Conservation (phyloP, 1,140 invertebrate genomes). For the Aphidius ervi region DNA sequence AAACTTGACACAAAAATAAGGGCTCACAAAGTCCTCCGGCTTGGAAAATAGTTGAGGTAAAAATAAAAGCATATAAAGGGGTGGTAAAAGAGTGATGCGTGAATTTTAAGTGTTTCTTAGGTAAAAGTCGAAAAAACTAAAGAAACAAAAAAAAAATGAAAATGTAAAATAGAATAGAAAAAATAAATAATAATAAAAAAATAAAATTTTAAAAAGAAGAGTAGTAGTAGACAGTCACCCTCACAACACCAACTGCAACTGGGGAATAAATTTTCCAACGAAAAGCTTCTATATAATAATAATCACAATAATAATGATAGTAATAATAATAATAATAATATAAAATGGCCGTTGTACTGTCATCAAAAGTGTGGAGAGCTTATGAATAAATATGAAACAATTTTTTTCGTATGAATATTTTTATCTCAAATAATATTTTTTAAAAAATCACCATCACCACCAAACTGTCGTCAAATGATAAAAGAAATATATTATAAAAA, state of each 20-base stretch:
- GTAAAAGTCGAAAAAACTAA: conserved; percentile 1
- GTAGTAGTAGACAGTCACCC: too few species aligned
- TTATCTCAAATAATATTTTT: conserved; percentile 3
- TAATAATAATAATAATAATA: too few species aligned
- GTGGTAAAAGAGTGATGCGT: conserved; percentile 36
- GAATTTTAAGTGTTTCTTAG: conserved; percentile 29
- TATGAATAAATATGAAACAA: conserved; percentile 40
- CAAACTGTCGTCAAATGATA: too few species aligned
- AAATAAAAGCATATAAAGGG: conserved; percentile 23
- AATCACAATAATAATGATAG: too few species aligned
- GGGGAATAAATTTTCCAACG: conserved; percentile 34
- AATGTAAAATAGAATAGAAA: too few species aligned
- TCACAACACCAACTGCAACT: conserved; percentile 8
- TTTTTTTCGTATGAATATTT: conserved; percentile 39
- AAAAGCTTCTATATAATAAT: conserved; percentile 29
- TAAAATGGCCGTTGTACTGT: conserved; percentile 27
- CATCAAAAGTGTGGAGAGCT: conserved; percentile 34
- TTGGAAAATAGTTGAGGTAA: conserved; percentile 20
- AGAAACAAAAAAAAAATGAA: conserved; percentile 5
- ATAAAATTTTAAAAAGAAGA: too few species aligned
- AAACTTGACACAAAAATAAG: too few species aligned
- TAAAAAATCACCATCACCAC: too few species aligned
- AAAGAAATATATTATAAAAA: not conserved
- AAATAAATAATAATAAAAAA: too few species aligned
- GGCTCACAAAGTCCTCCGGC: too few species aligned